Evolutionary conservation across 2,797 vertebrate genomes (phyloP).

Genomic region (Kryptopterus vitreolus): DNA sequence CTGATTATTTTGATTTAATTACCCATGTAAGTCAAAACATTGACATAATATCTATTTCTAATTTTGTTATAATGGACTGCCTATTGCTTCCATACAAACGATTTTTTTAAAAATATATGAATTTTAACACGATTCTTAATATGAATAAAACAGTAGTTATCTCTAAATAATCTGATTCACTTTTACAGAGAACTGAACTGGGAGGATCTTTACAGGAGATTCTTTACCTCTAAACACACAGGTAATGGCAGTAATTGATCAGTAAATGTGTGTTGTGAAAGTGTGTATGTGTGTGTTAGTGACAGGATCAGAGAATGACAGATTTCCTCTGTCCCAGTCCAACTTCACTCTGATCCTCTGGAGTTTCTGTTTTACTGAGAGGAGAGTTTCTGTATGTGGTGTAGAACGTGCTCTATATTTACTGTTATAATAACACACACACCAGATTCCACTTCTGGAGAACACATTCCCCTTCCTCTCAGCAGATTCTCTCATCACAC

Average conservation of each 20-base stretch:
- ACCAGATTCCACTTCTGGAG: constrained; percentile 43
- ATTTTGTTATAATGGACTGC: too few species aligned
- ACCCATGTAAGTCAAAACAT: too few species aligned
- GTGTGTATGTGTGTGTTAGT: constrained; percentile 41
- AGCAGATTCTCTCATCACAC: constrained; percentile 45
- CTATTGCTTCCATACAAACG: too few species aligned
- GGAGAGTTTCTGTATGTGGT: neutral
- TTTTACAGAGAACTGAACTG: neutral
- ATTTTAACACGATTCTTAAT: too few species aligned
- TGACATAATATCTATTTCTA: too few species aligned
- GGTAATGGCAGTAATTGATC: neutral
- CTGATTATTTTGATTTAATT: too few species aligned
- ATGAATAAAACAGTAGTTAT: too few species aligned
- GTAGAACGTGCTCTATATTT: constrained; percentile 18
- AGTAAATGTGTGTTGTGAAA: constrained; percentile 41
- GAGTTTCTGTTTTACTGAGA: constrained; percentile 26
- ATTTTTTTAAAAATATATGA: too few species aligned
- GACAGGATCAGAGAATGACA: constrained; percentile 46
- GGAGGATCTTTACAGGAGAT: constrained; percentile 2
- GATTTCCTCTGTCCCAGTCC: constrained; percentile 44
- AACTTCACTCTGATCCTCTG: constrained; percentile 50
- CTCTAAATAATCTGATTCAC: neutral
- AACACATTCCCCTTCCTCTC: constrained; percentile 29
- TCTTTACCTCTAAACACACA: accelerated
- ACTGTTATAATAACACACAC: constrained; percentile 23